Evolutionary conservation across 2,888 invertebrate genomes (phyloP).

Genomic region (Amblyteles armatorius): DNA sequence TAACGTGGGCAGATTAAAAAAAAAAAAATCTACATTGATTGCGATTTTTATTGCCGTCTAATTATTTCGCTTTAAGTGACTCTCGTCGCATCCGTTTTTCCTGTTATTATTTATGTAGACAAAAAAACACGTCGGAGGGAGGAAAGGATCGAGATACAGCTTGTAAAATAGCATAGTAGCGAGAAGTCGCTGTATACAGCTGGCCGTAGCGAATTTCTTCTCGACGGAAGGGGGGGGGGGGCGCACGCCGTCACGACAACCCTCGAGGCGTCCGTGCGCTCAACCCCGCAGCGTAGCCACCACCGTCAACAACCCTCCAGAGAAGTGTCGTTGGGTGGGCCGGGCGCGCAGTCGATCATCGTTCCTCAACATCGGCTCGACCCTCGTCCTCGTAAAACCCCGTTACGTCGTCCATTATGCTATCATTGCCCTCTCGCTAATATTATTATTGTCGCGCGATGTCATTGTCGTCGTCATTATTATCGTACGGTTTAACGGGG

Average conservation of each 20-base stretch:
- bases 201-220: conserved; percentile 82
- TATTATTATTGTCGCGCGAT: conserved; percentile 69
- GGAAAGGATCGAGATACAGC: conserved; percentile 6
- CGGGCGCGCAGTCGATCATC: conserved; percentile 71
- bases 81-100: neutral
- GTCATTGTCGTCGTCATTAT: conserved; percentile 70
- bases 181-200: conserved; percentile 75
- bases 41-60: neutral
- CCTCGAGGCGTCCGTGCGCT: conserved; percentile 63
- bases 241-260: conserved; percentile 60
- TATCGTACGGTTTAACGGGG: conserved; percentile 58
- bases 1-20: neutral
- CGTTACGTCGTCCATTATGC: conserved; percentile 72
- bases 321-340: conserved; percentile 56
- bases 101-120: neutral
- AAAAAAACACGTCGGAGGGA: neutral
- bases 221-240: conserved; percentile 68
- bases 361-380: conserved; percentile 59
- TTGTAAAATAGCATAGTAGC: conserved; percentile 10
- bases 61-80: neutral
- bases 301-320: conserved; percentile 35
- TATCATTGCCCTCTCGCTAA: conserved; percentile 69
- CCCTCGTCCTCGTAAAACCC: conserved; percentile 66
- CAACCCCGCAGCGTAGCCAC: conserved; percentile 40
- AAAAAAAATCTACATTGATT: neutral